Conservation (phyloP, 1,140 invertebrate genomes). For the Lineus longissimus region DNA sequence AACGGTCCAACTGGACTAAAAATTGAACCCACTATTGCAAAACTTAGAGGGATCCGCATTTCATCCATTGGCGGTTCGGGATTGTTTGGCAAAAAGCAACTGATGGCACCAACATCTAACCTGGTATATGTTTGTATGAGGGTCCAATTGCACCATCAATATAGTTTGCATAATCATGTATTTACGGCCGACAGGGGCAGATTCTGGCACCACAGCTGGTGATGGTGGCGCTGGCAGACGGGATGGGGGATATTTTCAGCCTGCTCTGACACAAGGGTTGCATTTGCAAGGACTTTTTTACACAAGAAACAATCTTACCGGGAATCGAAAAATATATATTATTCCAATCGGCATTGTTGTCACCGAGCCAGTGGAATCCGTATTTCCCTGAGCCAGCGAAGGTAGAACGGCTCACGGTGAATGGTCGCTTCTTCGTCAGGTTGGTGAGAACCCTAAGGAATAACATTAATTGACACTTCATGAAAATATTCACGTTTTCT, state of each 20-base stretch:
- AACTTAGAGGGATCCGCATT: too few species aligned
- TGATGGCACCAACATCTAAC: too few species aligned
- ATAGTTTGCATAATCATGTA: background rate
- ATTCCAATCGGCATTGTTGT: slow-evolving; percentile 43
- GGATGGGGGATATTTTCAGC: background rate
- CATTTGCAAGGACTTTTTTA: too few species aligned
- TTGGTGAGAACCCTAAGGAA: slow-evolving; percentile 64
- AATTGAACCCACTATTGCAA: too few species aligned
- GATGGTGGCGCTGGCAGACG: background rate
- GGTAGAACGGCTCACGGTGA: slow-evolving; percentile 79
- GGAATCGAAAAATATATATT: slow-evolving; percentile 50
- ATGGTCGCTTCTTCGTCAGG: slow-evolving; percentile 58
- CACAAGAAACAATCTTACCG: slow-evolving; percentile 27
- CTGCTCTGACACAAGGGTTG: too few species aligned
- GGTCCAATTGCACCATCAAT: background rate
- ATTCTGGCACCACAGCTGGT: background rate
- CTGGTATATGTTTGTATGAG: background rate
- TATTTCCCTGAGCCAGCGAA: slow-evolving; percentile 76
- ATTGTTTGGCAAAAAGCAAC: too few species aligned
- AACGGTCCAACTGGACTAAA: too few species aligned
- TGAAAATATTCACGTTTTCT: background rate
- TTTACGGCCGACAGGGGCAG: background rate
- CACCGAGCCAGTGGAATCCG: slow-evolving; percentile 87
- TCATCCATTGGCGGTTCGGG: too few species aligned
- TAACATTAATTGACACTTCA: background rate